A percentile compares a stretch with the other conserved stretches of the same genome.
These are phyloP conservation scores for Antennarius maculatus DNA, from an alignment of 2,797 vertebrate genomes.

Conservation along the genomic window DNA sequence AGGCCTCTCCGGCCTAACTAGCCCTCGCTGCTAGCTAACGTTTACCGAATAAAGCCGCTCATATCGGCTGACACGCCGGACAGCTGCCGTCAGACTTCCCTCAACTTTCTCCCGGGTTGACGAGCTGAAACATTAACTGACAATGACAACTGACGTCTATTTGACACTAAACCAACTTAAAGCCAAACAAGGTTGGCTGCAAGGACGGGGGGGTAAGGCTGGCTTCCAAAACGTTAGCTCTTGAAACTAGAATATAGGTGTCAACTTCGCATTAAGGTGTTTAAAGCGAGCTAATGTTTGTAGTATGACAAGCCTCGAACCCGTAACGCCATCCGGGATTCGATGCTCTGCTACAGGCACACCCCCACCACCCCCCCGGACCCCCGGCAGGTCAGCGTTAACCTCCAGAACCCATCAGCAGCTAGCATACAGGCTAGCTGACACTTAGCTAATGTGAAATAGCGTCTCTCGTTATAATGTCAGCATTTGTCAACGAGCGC, in stretches of 20 bases:
- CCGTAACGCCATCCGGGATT: slow-evolving; percentile 18
- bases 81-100: slow-evolving; percentile 9
- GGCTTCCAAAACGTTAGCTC: slow-evolving; percentile 41
- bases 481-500: slow-evolving; percentile 27
- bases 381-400: slow-evolving; percentile 43
- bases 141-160: not conserved
- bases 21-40: slow-evolving; percentile 41
- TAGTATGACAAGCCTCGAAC: slow-evolving; percentile 4
- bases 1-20: slow-evolving; percentile 54
- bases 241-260: slow-evolving; percentile 35
- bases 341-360: not conserved
- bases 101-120: not conserved
- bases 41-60: slow-evolving; percentile 22
- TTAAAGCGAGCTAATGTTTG: slow-evolving; percentile 11
- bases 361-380: slow-evolving; percentile 55
- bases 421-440: slow-evolving; percentile 50
- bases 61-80: slow-evolving; percentile 19
- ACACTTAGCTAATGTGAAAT: slow-evolving; percentile 41
- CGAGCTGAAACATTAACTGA: not conserved
- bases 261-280: slow-evolving; percentile 32
- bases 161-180: slow-evolving; percentile 38
- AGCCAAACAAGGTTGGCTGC: slow-evolving; percentile 70
- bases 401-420: slow-evolving; percentile 49
- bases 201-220: slow-evolving; percentile 66
- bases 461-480: slow-evolving; percentile 52